These are phyloP conservation scores for Drepana arcuata DNA, from an alignment of 1,140 invertebrate species.

Conservation along the genomic window DNA sequence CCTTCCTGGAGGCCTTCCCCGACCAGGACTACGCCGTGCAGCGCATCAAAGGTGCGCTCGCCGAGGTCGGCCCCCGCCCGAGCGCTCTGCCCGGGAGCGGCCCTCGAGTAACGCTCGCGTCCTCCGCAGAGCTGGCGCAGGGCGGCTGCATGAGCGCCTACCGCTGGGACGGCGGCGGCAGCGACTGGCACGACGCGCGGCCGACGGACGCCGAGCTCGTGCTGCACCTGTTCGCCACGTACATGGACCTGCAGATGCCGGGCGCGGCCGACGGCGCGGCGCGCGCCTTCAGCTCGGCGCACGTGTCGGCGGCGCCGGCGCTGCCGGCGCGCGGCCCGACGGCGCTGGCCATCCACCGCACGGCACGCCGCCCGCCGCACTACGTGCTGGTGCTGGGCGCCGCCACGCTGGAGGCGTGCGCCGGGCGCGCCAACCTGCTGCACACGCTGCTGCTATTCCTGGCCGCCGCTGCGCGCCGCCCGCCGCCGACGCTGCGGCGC, in stretches of 20 bases:
- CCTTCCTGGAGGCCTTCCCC: conserved; percentile 80
- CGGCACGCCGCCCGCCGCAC: conserved; percentile 79
- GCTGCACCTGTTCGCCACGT: conserved; percentile 84
- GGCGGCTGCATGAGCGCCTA: conserved; percentile 86
- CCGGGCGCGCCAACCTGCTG: conserved; percentile 87
- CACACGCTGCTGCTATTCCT: conserved; percentile 79
- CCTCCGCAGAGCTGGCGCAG: conserved; percentile 73
- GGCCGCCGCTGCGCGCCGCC: conserved; percentile 14
- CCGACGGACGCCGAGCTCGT: conserved; percentile 84
- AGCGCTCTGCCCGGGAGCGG: no score
- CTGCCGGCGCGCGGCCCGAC: conserved; percentile 13
- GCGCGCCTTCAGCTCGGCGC: conserved; percentile 18
- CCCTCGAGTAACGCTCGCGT: no score
- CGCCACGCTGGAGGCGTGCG: conserved; percentile 76
- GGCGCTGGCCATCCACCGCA: conserved; percentile 22
- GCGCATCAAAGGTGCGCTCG: conserved; percentile 70
- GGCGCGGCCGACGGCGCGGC: conserved; percentile 12
- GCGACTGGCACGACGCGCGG: conserved; percentile 79
- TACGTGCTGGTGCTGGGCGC: conserved; percentile 78
- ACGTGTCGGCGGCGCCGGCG: conserved; percentile 16
- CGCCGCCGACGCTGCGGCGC: conserved; percentile 27
- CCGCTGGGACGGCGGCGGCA: conserved; percentile 82
- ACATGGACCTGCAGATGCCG: conserved; percentile 82
- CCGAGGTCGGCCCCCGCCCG: no score
- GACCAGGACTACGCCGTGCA: conserved; percentile 86